Percentiles rank a stretch among this genome's conserved stretches.
Conservation (phyloP, 2,888 invertebrate genomes). For the Cremastinae sp. region DNA sequence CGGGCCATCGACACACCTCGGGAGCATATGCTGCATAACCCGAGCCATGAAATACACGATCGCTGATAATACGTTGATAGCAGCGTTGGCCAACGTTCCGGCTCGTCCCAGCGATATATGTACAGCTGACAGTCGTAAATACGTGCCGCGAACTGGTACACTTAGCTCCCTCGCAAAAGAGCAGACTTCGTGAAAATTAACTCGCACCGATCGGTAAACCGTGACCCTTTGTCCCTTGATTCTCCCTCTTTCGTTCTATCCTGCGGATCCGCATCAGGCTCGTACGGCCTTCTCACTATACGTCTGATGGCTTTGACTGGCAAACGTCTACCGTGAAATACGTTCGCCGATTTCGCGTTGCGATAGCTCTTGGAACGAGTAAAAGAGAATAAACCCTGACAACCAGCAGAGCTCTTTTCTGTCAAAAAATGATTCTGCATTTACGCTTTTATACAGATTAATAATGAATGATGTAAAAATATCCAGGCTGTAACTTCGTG, state of each 20-base stretch:
- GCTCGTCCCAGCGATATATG: slow-evolving; percentile 52
- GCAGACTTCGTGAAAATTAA: neutral
- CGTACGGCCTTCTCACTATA: neutral
- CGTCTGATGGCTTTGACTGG: slow-evolving; percentile 59
- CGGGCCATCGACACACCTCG: neutral
- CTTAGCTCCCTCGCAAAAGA: slow-evolving; percentile 22
- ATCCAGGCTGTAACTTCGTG: too few species aligned
- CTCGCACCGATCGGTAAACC: neutral
- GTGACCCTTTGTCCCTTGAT: neutral
- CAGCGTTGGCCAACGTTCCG: slow-evolving; percentile 23
- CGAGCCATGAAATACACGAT: slow-evolving; percentile 55
- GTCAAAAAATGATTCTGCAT: too few species aligned
- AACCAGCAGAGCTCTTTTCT: too few species aligned
- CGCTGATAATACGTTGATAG: slow-evolving; percentile 55
- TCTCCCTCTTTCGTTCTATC: slow-evolving; percentile 37
- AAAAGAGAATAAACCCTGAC: slow-evolving; percentile 16
- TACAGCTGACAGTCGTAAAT: slow-evolving; percentile 58
- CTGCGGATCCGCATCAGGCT: neutral
- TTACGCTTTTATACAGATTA: too few species aligned
- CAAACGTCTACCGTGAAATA: slow-evolving; percentile 61
- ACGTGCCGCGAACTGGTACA: slow-evolving; percentile 46
- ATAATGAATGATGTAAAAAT: too few species aligned
- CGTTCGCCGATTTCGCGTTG: slow-evolving; percentile 52
- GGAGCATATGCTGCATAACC: slow-evolving; percentile 13
- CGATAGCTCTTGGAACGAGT: slow-evolving; percentile 40